These are phyloP conservation scores for Macrobrachium nipponense DNA, from an alignment of 1,140 invertebrate species.

Conservation along the genomic window DNA sequence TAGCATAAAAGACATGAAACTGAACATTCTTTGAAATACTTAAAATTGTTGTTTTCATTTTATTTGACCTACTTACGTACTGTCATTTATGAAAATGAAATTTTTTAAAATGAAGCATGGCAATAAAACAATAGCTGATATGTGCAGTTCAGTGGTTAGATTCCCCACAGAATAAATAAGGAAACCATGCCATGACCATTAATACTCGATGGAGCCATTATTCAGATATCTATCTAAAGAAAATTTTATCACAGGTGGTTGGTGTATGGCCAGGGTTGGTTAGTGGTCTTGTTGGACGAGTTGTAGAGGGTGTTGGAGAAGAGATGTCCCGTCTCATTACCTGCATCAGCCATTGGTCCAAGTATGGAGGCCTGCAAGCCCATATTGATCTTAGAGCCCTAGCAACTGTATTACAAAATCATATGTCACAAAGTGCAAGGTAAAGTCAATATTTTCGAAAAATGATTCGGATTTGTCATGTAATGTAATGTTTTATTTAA, in stretches of 20 bases:
- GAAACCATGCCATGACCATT: too few relatives aligned
- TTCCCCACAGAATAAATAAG: too few relatives aligned
- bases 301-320: conserved; percentile 91
- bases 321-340: conserved; percentile 88
- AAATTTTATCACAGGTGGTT: conserved; percentile 74
- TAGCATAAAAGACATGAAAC: background rate
- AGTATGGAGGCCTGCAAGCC: conserved; percentile 78
- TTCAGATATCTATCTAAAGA: too few relatives aligned
- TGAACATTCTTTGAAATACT: background rate
- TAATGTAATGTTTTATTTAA: background rate
- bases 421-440: conserved; percentile 52
- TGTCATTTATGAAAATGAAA: too few relatives aligned
- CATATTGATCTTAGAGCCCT: conserved; percentile 75
- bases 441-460: background rate
- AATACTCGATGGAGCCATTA: too few relatives aligned
- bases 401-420: conserved; percentile 28
- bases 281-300: conserved; percentile 81
- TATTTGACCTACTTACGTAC: too few relatives aligned
- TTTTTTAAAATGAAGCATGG: too few relatives aligned
- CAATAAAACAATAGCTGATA: too few relatives aligned
- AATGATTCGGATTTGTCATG: background rate
- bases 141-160: too few relatives aligned
- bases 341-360: conserved; percentile 79
- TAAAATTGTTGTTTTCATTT: too few relatives aligned
- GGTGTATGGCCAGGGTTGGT: conserved; percentile 83